Evolutionary conservation across 1,140 invertebrate genomes (phyloP), one percentile per base, ranked within the genome.

Genomic region (Diabrotica undecimpunctata): DNA sequence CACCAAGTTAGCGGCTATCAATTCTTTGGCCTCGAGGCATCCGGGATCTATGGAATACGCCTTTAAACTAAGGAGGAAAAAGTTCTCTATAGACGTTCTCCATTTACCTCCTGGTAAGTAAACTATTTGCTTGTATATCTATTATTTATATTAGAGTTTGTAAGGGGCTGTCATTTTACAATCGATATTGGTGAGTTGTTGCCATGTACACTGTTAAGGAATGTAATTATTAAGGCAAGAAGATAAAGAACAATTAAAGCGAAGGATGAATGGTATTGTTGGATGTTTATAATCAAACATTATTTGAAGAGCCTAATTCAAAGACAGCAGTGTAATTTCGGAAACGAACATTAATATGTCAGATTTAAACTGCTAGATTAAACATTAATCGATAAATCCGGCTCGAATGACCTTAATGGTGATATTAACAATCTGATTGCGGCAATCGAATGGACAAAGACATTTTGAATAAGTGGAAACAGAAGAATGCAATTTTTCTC

Each of bases 21-120:
- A 93, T 78, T 87, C 87, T 6, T 77, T 94, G 10, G 83, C 85
- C 14, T 84, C 86, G 5, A 88, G 87, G 73, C 85, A 88, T 78
- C 88, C 90, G 9, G 88, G 91, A 54, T 88, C 87, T 56, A 81
- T 87, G 14, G 93, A 95, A 81, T 82, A 93, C 69, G 91, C 87
- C 10, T 96, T 94, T 73, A 95, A 94, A 80, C 78, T 95, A 54
- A 85, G 88, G 59, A 85, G 91, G 72, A 94, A 93, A 79, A 92
- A 90, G 78, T 93, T 96, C 76, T 76, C 87, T 5, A 92, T 96
- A 69, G 91, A 94, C 83, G 87, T 91, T 74, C 65, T 95, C 54
- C 92, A 94, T 81, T 80, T 95, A 64, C 93, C 92, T n/a, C 92
- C 93, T 80, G 86, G 86, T 86, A 78, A 66, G 61, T 54, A 14